Conservation (phyloP, 2,888 invertebrate genomes). For the Minunthozetes semirufus region DNA sequence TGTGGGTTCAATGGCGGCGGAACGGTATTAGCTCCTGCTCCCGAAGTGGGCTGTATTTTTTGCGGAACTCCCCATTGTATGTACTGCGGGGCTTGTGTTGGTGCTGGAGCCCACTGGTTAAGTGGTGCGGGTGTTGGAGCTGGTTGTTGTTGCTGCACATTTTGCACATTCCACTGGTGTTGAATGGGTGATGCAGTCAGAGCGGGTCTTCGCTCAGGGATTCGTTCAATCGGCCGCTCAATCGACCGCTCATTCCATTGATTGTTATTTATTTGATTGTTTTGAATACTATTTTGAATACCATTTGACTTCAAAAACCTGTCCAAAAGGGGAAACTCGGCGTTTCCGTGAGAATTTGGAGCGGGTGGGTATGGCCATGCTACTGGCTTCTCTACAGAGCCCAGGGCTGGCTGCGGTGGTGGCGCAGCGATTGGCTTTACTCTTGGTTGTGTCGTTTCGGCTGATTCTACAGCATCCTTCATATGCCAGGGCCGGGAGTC, state of each 20-base stretch:
- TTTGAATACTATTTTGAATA: not conserved
- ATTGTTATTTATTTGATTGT: not conserved
- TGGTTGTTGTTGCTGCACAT: too few species aligned
- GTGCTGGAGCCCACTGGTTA: not conserved
- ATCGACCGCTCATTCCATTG: not conserved
- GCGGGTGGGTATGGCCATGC: conserved; percentile 5
- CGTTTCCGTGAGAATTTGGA: not conserved
- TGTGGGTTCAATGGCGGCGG: too few species aligned
- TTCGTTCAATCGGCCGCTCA: not conserved
- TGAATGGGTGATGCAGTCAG: not conserved
- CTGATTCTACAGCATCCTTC: not conserved
- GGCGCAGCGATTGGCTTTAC: not conserved
- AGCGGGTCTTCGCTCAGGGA: not conserved
- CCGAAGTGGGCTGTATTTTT: not conserved
- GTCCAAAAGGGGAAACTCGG: conserved; percentile 4
- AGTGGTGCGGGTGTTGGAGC: too few species aligned
- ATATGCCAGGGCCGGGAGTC: too few species aligned
- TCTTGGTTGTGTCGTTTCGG: not conserved
- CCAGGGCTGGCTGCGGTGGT: not conserved
- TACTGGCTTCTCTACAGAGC: not conserved
- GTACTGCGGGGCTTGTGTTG: too few species aligned
- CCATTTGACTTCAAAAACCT: not conserved
- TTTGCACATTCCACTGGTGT: not conserved
- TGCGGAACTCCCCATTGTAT: too few species aligned
- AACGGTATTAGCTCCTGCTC: not conserved